These are phyloP conservation scores for Tokudaia tokunoshimensis DNA, from an alignment of 2,797 vertebrate genomes.

Conservation along the genomic window DNA sequence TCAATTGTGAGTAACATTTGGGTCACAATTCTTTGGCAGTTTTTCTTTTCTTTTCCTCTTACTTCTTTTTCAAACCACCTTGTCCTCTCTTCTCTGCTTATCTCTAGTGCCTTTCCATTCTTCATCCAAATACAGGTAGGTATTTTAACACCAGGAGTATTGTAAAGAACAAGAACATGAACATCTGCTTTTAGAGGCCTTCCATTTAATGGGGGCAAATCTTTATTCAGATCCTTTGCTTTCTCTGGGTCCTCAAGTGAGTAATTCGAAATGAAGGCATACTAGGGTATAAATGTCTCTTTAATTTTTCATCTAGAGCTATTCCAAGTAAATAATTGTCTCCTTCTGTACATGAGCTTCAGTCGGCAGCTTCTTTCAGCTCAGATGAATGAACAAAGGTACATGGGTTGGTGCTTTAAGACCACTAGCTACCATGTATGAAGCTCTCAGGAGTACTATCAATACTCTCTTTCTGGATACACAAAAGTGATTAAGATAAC, in stretches of 20 bases:
- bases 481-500: constrained; percentile 98
- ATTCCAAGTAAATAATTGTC: constrained; percentile 96
- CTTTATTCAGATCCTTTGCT: constrained; percentile 97
- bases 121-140: constrained; percentile 95
- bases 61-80: constrained; percentile 90
- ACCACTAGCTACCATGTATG: constrained; percentile 95
- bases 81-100: constrained; percentile 94
- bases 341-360: constrained; percentile 97
- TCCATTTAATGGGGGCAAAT: constrained; percentile 95
- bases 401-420: constrained; percentile 95
- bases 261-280: constrained; percentile 97
- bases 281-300: constrained; percentile 96
- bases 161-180: constrained; percentile 97
- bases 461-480: constrained; percentile 97
- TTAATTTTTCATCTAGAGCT: constrained; percentile 98
- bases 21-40: constrained; percentile 96
- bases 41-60: constrained; percentile 89
- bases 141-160: constrained; percentile 93
- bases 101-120: constrained; percentile 93
- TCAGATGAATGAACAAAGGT: constrained; percentile 93
- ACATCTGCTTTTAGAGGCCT: constrained; percentile 97
- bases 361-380: constrained; percentile 98
- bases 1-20: constrained; percentile 93
- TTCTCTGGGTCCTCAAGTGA: constrained; percentile 97
- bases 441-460: constrained; percentile 97